phyloP scores from a whole-genome alignment of 2,113 vertebrate species.

The Salminus brasiliensis region DNA sequence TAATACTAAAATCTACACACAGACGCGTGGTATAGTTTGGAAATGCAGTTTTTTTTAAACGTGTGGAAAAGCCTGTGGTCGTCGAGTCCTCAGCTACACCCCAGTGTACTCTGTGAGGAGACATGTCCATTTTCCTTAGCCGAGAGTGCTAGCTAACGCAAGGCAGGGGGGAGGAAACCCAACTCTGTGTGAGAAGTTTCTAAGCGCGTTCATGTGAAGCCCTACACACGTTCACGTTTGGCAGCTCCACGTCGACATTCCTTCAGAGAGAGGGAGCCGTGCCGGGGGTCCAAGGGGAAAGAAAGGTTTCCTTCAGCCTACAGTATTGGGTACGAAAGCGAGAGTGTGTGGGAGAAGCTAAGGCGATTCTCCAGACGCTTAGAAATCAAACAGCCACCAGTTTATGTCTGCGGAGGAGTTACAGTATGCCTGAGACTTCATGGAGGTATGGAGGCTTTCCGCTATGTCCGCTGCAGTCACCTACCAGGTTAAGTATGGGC shows the following conservation, averaged over 20 bases:
- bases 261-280: slow-evolving; percentile 22
- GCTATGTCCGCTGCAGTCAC: neutral
- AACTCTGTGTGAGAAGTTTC: slow-evolving; percentile 15
- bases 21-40: no score
- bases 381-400: neutral
- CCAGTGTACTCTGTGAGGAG: neutral
- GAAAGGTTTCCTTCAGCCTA: neutral
- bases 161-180: neutral
- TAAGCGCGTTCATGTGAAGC: slow-evolving; percentile 50
- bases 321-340: neutral
- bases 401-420: neutral
- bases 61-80: neutral
- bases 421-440: neutral
- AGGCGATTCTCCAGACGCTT: neutral
- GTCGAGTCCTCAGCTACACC: neutral
- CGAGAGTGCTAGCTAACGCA: slow-evolving; percentile 15
- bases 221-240: slow-evolving; percentile 54
- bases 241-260: slow-evolving; percentile 64
- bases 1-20: no score
- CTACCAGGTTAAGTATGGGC: slow-evolving; percentile 13
- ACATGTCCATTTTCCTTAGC: neutral
- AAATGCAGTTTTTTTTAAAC: no score
- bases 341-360: slow-evolving; percentile 1
- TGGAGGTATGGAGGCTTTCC: slow-evolving; percentile 6
- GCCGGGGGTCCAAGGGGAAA: slow-evolving; percentile 16